Percentiles rank a stretch among this genome's conserved stretches.
Evolutionary conservation across 2,113 vertebrate genomes (phyloP).

Genomic region (Cyphomyrus discorhynchus): DNA sequence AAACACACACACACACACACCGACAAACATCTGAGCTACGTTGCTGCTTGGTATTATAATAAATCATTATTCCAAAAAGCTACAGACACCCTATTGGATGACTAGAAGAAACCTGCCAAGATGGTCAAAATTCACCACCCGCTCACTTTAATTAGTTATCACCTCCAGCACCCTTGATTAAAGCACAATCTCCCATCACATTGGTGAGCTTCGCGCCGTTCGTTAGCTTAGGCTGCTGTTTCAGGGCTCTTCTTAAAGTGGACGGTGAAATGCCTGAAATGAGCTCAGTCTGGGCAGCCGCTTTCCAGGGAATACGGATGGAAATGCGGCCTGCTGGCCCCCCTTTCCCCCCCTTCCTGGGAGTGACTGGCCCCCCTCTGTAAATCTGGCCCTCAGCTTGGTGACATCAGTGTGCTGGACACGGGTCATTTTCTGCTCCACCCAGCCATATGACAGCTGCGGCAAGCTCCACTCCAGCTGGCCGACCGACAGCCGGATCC

Average conservation of each 20-base stretch:
- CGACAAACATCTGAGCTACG: background rate
- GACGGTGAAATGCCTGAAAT: background rate
- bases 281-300: background rate
- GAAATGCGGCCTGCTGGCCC: background rate
- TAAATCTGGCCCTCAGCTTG: background rate
- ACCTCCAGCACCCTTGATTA: background rate
- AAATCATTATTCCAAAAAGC: background rate
- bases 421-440: conserved; percentile 32
- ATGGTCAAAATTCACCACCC: background rate
- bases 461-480: background rate
- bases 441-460: conserved; percentile 17
- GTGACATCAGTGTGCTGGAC: conserved; percentile 26
- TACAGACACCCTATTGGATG: background rate
- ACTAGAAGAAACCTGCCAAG: background rate
- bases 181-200: background rate
- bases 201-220: background rate
- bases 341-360: no score
- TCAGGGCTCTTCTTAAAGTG: background rate
- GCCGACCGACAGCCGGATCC: background rate
- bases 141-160: background rate
- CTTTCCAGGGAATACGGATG: background rate
- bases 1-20: background rate
- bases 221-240: background rate
- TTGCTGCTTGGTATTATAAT: background rate
- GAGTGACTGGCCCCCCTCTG: background rate